phyloP scores from a whole-genome alignment of 92 coral and sea anemone genomes.

The Zoanthus sansibaricus region DNA sequence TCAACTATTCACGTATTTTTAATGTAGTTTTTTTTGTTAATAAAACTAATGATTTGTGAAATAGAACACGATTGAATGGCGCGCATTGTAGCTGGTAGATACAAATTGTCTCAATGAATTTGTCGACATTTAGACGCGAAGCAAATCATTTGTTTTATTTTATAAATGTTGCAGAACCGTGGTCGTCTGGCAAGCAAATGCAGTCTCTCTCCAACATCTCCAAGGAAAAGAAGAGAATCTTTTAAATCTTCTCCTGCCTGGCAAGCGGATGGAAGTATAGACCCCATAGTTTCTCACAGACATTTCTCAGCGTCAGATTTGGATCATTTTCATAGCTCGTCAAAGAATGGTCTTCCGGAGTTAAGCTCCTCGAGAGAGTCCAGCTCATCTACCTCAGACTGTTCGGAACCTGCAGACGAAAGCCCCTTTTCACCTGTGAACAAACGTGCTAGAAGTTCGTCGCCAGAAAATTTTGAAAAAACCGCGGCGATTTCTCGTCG shows the following conservation, averaged over 20 bases:
- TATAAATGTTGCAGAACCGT: conserved; percentile 83
- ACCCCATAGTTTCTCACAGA: conserved; percentile 61
- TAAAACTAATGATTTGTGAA: conserved; percentile 4
- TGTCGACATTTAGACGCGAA: neutral
- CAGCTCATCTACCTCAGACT: conserved; percentile 83
- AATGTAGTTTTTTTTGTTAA: neutral
- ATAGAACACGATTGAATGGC: neutral
- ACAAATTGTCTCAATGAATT: neutral
- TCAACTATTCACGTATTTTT: neutral
- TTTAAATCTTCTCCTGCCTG: conserved; percentile 67
- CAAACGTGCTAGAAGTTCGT: conserved; percentile 84
- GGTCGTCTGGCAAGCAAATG: conserved; percentile 97
- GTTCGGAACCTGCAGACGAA: conserved; percentile 82
- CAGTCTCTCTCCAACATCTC: conserved; percentile 89
- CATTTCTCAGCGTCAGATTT: conserved; percentile 78
- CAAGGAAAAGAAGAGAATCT: conserved; percentile 72
- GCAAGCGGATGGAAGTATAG: conserved; percentile 71
- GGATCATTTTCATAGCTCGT: conserved; percentile 57
- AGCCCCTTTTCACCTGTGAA: conserved; percentile 74
- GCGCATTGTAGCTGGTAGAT: neutral
- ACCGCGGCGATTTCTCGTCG: conserved; percentile 30
- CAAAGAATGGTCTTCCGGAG: conserved; percentile 67
- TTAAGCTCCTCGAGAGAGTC: conserved; percentile 67
- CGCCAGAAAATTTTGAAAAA: conserved; percentile 72
- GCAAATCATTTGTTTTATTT: neutral